phyloP scores from a whole-genome alignment of 2,113 vertebrate genomes.

The Dicerorhinus sumatrensis region DNA sequence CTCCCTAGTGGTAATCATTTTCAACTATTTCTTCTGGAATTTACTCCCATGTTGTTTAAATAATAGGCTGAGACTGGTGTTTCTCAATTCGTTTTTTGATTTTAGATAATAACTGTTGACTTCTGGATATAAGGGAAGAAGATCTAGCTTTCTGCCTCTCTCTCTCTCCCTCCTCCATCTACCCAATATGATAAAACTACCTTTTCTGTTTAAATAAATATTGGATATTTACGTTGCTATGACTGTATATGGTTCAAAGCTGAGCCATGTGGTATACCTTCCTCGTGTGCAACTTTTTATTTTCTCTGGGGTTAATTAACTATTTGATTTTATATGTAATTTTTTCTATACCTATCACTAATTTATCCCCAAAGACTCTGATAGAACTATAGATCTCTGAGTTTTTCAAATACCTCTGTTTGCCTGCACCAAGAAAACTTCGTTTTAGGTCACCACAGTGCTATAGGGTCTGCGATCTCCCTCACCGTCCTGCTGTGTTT shows the following conservation, averaged over 20 bases:
- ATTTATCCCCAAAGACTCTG: background rate
- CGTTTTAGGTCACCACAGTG: background rate
- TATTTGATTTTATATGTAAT: background rate
- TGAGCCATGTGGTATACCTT: no score
- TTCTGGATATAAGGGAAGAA: background rate
- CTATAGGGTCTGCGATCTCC: background rate
- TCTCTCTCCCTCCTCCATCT: background rate
- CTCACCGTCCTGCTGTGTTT: background rate
- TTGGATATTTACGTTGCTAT: background rate
- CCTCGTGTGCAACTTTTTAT: background rate
- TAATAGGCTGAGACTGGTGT: background rate
- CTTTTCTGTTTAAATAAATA: slow-evolving; percentile 13
- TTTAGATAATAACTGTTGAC: background rate
- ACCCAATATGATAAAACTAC: background rate
- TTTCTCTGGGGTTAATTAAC: background rate
- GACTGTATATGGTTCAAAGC: background rate
- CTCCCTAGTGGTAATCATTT: background rate
- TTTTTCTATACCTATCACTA: background rate
- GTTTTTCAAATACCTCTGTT: background rate
- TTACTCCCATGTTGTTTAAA: background rate
- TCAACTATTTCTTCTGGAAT: background rate
- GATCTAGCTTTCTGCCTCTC: background rate
- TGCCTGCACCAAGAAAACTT: background rate
- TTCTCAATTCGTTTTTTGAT: background rate
- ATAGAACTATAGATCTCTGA: background rate